These are phyloP conservation scores for Lomographa bimaculata DNA, from an alignment of 2,888 invertebrate genomes.

Conservation along the genomic window DNA sequence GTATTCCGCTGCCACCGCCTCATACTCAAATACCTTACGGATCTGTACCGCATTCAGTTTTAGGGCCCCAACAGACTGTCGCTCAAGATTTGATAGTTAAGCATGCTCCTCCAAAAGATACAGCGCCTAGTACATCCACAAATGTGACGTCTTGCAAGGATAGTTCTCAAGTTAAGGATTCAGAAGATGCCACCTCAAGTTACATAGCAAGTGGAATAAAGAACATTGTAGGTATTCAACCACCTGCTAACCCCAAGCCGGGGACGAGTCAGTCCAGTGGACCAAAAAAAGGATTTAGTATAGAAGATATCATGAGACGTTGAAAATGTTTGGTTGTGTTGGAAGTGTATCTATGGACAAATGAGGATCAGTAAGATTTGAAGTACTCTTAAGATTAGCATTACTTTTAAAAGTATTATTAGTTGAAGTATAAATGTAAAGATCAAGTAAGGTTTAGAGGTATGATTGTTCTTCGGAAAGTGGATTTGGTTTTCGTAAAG, in stretches of 20 bases:
- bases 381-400: conserved; percentile 42
- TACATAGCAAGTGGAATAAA: conserved; percentile 76
- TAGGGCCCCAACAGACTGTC: conserved; percentile 77
- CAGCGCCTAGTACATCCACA: conserved; percentile 64
- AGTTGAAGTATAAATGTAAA: conserved; percentile 59
- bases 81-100: conserved; percentile 81
- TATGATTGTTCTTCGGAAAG: conserved; percentile 72
- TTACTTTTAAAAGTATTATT: conserved; percentile 72
- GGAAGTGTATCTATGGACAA: conserved; percentile 13
- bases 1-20: conserved; percentile 73
- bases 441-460: conserved; percentile 62
- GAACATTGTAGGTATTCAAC: conserved; percentile 79
- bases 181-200: conserved; percentile 58
- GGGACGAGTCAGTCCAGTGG: conserved; percentile 84
- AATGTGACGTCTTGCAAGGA: conserved; percentile 66
- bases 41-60: conserved; percentile 61
- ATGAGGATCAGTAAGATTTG: conserved; percentile 25
- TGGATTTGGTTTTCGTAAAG: conserved; percentile 83
- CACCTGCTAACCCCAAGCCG: conserved; percentile 72
- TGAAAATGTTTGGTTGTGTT: conserved; percentile 58
- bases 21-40: conserved; percentile 73
- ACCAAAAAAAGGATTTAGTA: conserved; percentile 93
- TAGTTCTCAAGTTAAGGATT: conserved; percentile 50
- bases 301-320: conserved; percentile 95
- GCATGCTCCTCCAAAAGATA: conserved; percentile 77